Conservation (phyloP, 2,113 vertebrate species). For the Potamarius usumacintae region DNA sequence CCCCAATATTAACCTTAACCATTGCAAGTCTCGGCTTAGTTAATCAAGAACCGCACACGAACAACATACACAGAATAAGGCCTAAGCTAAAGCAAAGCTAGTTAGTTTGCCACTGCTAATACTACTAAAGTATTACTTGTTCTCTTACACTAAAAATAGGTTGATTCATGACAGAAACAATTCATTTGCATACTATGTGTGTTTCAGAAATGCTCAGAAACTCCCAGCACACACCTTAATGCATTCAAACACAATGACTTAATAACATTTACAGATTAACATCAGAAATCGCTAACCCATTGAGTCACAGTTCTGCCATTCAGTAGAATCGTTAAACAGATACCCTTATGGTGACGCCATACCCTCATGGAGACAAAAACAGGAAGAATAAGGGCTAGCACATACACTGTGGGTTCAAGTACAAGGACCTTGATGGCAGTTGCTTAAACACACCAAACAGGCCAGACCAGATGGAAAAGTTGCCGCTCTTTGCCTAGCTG, state of each 20-base stretch:
- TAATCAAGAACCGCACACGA: neutral
- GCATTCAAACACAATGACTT: slow-evolving; percentile 26
- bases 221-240: neutral
- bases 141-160: neutral
- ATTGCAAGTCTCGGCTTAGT: neutral
- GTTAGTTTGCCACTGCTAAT: neutral
- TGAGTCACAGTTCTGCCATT: neutral
- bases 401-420: neutral
- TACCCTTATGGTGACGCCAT: no score
- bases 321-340: neutral
- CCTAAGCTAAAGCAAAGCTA: neutral
- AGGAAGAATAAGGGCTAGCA: neutral
- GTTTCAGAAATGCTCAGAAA: neutral
- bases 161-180: neutral
- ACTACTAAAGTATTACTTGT: neutral
- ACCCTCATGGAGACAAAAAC: neutral
- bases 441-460: neutral
- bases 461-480: neutral
- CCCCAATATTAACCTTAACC: neutral
- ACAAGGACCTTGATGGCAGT: neutral
- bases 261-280: slow-evolving; percentile 13
- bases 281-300: neutral
- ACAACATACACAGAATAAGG: neutral
- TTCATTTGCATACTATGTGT: neutral
- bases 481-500: neutral